Evolutionary conservation across 53 echinoderm and acorn worm genomes (phyloP), one percentile per base, ranked within the genome.

Genomic region (Patiria pectinifera): DNA sequence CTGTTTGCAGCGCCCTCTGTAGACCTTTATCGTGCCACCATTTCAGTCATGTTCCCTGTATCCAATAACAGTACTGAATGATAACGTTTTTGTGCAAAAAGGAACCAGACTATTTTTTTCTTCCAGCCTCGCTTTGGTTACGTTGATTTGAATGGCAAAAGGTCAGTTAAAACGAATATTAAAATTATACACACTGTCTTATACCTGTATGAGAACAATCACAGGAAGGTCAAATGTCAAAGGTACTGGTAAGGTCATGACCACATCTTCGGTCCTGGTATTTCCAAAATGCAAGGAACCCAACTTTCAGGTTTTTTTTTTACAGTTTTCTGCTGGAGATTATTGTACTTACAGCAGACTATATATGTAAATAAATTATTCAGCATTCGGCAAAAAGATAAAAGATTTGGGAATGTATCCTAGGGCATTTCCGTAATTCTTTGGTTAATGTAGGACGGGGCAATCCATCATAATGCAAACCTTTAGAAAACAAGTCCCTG

Each of bases 401-500:
- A n/a, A n/a, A 74, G 74, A 24, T 74, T 74, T n/a, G 10, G 8
- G 24, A 74, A 74, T 74, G 74, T 74, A n/a, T 74, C 74, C 74
- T 21, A 74, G 21, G 74, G 74, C 74, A 74, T 74, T 74, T 74
- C 74, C 74, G 74, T 24, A 74, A 74, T 74, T 18, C 74, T 18
- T 23, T 74, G 74, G 74, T 74, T 23, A 5, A 53, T 53, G 53
- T 53, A 53, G 13, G 24, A 74, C 3, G 10, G 24, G 9, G 74
- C 24, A n/a, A 74, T 74, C 74, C 19, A 74, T 74, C 24, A 74
- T 74, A 74, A 74, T 23, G 66, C n/a, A 74, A 74, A 23, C 80
- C 45, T 45, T 47, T 47, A 35, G 13, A 46, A 11, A 35, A 79
- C 80, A 47, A 26, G 16, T 79, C 80, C 14, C 21, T 79, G 44